Evolutionary conservation across 2,797 vertebrate species (phyloP).

Genomic region (Myripristis jacobus): DNA sequence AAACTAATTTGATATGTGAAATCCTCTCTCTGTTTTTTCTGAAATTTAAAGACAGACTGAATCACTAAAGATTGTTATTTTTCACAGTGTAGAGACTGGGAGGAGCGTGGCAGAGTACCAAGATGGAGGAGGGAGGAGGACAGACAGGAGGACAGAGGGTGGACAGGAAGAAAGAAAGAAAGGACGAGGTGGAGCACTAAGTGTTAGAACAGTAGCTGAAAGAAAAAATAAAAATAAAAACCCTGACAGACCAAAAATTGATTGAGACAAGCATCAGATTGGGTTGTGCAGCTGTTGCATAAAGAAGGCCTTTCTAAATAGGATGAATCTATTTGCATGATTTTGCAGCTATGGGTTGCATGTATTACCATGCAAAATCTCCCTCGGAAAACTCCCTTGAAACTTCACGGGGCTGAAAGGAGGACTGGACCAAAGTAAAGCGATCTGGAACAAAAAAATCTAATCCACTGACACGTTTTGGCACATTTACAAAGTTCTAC

Average conservation of each 20-base stretch:
- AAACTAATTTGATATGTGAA: too few relatives aligned
- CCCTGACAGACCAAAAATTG: neutral
- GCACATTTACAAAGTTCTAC: constrained; percentile 49
- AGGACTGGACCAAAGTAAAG: constrained; percentile 22
- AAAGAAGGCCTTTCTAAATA: constrained; percentile 14
- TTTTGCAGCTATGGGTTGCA: constrained; percentile 17
- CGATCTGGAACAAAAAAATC: constrained; percentile 33
- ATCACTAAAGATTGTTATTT: too few relatives aligned
- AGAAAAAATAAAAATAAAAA: neutral
- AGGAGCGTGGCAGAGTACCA: constrained; percentile 11
- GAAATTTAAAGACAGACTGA: too few relatives aligned
- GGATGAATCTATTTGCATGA: constrained; percentile 38
- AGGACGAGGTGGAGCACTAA: neutral
- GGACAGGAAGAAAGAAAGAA: neutral
- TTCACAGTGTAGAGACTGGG: constrained; percentile 4
- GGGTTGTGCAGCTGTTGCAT: neutral
- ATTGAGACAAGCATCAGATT: constrained; percentile 2
- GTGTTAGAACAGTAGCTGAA: neutral
- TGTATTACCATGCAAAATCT: constrained; percentile 37
- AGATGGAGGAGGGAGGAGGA: neutral
- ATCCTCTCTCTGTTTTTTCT: too few relatives aligned
- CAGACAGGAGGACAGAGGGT: neutral
- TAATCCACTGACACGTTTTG: constrained; percentile 35
- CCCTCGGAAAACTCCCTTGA: constrained; percentile 9
- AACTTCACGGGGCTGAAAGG: constrained; percentile 18